A percentile compares a stretch with the other conserved stretches of the same genome.
These are phyloP conservation scores for Drosophila seguyi DNA, from an alignment of 1,140 invertebrate genomes.

Conservation along the genomic window DNA sequence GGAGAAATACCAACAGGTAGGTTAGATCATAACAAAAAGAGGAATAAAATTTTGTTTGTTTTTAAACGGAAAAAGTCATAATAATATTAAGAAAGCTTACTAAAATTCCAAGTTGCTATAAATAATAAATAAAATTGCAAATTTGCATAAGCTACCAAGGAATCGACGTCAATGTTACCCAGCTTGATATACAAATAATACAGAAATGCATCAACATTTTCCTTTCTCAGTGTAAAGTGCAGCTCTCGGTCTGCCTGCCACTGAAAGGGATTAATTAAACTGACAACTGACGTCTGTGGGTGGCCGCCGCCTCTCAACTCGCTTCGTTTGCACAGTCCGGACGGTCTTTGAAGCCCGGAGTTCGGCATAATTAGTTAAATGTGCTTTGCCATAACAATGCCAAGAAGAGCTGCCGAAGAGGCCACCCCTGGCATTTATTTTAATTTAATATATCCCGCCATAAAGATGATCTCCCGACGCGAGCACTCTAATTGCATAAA, in stretches of 20 bases:
- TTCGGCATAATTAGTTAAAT: conserved; percentile 80
- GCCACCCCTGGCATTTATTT: conserved; percentile 33
- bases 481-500: conserved; percentile 28
- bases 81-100: not conserved
- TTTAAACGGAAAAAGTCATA: not conserved
- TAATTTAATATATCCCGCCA: conserved; percentile 45
- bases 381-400: conserved; percentile 74
- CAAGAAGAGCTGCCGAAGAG: conserved; percentile 21
- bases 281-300: conserved; percentile 64
- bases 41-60: not conserved
- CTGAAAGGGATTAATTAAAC: conserved; percentile 80
- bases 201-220: not conserved
- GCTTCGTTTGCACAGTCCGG: conserved; percentile 29
- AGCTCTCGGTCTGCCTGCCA: conserved; percentile 49
- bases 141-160: not conserved
- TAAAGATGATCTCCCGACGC: conserved; percentile 33
- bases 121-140: not conserved
- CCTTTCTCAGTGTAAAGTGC: conserved; percentile 10
- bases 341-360: conserved; percentile 69
- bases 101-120: not conserved
- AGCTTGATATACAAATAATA: too few relatives aligned
- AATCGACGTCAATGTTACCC: not conserved
- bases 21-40: too few relatives aligned
- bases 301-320: conserved; percentile 15
- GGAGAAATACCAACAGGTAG: conserved; percentile 4